phyloP scores from a whole-genome alignment of 2,888 invertebrate genomes.

The Melanargia galathea region DNA sequence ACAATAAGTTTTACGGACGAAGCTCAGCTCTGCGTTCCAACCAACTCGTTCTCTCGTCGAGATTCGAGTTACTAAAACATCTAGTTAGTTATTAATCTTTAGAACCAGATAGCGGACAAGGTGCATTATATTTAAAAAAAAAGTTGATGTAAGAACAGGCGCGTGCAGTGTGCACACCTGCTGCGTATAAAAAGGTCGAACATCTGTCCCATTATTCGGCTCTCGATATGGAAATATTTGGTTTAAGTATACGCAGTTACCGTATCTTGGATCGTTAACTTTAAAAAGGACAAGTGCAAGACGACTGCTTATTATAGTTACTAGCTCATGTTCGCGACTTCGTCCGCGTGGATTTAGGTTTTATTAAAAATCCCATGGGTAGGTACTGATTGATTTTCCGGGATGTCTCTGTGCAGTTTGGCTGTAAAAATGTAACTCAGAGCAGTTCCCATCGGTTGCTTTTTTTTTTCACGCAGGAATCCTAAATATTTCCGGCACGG shows the following conservation, averaged over 20 bases:
- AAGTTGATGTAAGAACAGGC: conserved; percentile 43
- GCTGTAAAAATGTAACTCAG: too few relatives aligned
- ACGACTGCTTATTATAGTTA: not conserved
- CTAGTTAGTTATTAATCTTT: conserved; percentile 20
- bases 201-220: conserved; percentile 61
- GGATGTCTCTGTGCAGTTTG: too few relatives aligned
- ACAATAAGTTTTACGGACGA: too few relatives aligned
- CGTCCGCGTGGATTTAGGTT: too few relatives aligned
- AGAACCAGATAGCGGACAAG: conserved; percentile 27
- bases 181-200: conserved; percentile 47
- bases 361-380: too few relatives aligned
- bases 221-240: conserved; percentile 40
- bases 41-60: not conserved
- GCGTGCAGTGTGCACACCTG: conserved; percentile 62
- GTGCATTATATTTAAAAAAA: conserved; percentile 42
- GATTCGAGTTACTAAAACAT: not conserved
- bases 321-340: too few relatives aligned
- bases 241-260: conserved; percentile 27
- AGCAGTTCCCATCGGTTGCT: too few relatives aligned
- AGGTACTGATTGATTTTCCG: too few relatives aligned
- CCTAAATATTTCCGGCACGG: too few relatives aligned
- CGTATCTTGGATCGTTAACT: conserved; percentile 16
- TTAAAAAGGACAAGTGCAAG: not conserved
- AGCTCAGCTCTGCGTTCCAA: not conserved
- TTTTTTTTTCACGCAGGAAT: too few relatives aligned